Conservation (phyloP, 1,140 invertebrate species). For the Drosophila ironensis region DNA sequence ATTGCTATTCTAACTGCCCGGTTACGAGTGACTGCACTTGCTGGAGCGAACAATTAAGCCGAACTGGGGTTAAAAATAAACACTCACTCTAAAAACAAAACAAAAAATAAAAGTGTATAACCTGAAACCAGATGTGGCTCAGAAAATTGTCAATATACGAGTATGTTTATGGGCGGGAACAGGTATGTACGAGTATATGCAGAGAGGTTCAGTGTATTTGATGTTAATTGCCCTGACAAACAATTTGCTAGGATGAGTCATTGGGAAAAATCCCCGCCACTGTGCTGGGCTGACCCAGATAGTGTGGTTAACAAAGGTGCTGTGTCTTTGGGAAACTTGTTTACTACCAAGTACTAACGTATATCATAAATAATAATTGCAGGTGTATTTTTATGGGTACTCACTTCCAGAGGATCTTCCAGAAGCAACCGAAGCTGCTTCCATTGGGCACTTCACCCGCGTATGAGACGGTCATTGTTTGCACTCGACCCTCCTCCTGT, state of each 20-base stretch:
- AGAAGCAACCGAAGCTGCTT: constrained; percentile 95
- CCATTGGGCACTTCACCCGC: constrained; percentile 93
- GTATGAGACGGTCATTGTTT: constrained; percentile 92
- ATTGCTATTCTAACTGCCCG: constrained; percentile 31
- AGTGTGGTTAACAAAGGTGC: not conserved
- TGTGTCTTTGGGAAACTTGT: not conserved
- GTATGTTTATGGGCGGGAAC: too few relatives aligned
- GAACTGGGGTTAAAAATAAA: constrained; percentile 35
- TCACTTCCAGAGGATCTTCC: constrained; percentile 93
- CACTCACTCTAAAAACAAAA: constrained; percentile 30
- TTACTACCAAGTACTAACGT: not conserved
- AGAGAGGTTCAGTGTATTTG: constrained; percentile 23
- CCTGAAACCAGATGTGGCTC: constrained; percentile 27
- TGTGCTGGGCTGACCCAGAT: constrained; percentile 36
- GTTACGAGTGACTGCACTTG: constrained; percentile 71
- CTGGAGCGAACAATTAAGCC: constrained; percentile 50
- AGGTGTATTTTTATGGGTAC: constrained; percentile 82
- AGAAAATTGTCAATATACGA: constrained; percentile 1
- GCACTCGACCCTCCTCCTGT: not conserved
- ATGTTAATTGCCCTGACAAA: constrained; percentile 67
- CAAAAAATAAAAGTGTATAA: too few relatives aligned
- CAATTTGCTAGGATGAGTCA: constrained; percentile 54
- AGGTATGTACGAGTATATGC: not conserved
- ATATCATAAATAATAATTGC: constrained; percentile 1
- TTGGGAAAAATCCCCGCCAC: constrained; percentile 41